Evolutionary conservation across 2,888 invertebrate species (phyloP), one percentile per base, ranked within the genome.

Genomic region (Orthonevra nobilis): DNA sequence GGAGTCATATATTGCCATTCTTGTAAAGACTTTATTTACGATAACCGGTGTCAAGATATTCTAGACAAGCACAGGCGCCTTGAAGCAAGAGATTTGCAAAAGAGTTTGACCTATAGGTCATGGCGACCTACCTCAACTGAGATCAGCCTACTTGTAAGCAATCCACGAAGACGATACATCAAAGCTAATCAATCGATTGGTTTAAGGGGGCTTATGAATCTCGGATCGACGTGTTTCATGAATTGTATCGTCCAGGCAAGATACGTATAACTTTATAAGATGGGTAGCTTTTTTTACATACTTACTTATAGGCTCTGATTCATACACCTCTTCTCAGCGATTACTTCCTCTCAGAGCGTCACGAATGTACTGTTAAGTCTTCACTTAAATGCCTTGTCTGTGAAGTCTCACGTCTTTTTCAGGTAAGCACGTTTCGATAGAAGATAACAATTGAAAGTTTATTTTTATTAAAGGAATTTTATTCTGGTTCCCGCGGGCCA

Each of bases 221-320:
- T 99, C 81, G 99, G 99, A 28, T 95, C 97, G 83, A 99, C 99
- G 2, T 99, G 99, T 90, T 99, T 98, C 87, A 97, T 99, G 97
- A 99, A 98, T 89, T 97, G 97, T 86, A 97, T 99, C 84, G 94
- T 99, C 6, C 97, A 97, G 91, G 92, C 92, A 82, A 84, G 40
- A 44, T 28, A 34, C 34, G 3, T 12, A 23, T 68, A 23, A 7
- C 30, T 1, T n/a, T 34, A 20, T 36, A 32, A 7, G 1, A n/a
- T 19, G 9, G 2, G n/a, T n/a, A 19, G n/a, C 5, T 12, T 26
- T 28, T 32, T 17, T 17, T n/a, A 17, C 7, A 14, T 28, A 38
- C 15, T n/a, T n/a, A n/a, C n/a, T 28, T 40, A 10, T 90, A 94
- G 91, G 96, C 97, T 0, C 89, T 99, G 83, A 97, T 97, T 83